A percentile compares a stretch with the other conserved stretches of the same genome.
Conservation (phyloP, 2,113 vertebrate species). For the Nipponia nippon region DNA sequence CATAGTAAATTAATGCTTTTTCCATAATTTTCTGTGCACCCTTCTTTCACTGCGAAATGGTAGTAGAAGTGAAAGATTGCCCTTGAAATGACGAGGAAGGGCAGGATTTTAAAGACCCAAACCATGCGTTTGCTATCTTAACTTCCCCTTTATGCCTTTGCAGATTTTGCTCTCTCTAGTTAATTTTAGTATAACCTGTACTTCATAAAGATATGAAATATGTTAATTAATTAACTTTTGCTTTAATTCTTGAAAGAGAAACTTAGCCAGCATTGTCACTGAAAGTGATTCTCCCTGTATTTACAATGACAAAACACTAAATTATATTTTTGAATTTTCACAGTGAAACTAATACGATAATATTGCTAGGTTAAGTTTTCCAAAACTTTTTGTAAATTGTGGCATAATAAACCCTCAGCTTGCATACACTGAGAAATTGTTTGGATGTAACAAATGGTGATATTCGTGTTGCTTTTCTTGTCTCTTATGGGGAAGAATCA, state of each 20-base stretch:
- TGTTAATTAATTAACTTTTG: not conserved
- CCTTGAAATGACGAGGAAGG: not conserved
- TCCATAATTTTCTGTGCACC: not conserved
- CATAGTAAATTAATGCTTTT: not conserved
- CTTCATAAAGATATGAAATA: not conserved
- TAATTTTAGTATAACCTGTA: not conserved
- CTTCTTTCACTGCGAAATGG: not conserved
- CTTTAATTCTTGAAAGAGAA: slow-evolving; percentile 3
- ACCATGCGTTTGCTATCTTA: not conserved
- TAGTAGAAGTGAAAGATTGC: not conserved
- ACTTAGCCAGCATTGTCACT: not conserved
- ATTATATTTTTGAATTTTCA: not conserved
- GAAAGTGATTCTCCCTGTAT: not conserved
- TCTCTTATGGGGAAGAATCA: not conserved
- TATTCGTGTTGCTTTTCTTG: not conserved
- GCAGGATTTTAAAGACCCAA: not conserved
- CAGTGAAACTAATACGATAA: not conserved
- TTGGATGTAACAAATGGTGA: not conserved
- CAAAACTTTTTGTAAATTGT: not conserved
- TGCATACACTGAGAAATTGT: not conserved
- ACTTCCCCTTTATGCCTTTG: not conserved
- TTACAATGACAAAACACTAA: not conserved
- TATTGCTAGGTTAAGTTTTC: not conserved
- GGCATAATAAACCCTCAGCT: not conserved
- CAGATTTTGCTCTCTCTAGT: not conserved